Percentiles rank a stretch among this genome's conserved stretches.
Evolutionary conservation across 1,140 invertebrate species (phyloP).

Genomic region (Cotesia glomerata): DNA sequence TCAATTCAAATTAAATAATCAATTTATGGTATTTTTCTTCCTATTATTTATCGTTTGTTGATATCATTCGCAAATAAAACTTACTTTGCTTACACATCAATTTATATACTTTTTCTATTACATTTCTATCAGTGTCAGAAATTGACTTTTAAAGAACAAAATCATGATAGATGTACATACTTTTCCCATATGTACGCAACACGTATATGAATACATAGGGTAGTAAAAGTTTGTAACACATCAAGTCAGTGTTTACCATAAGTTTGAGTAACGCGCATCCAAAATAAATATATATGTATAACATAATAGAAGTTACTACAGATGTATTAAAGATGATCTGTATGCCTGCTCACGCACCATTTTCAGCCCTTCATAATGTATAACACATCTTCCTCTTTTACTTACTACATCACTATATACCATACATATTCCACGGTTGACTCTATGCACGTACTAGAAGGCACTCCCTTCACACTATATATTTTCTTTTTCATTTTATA

Average conservation of each 20-base stretch:
- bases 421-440: not conserved
- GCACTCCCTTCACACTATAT: not conserved
- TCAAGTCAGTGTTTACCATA: conserved; percentile 30
- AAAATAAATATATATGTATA: no score
- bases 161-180: no score
- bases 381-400: not conserved
- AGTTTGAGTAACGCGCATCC: not conserved
- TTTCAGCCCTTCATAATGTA: conserved; percentile 6
- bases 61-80: no score
- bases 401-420: not conserved
- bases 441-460: not conserved
- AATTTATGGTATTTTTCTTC: no score
- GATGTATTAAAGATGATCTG: conserved; percentile 41
- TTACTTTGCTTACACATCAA: no score
- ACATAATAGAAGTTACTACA: conserved; percentile 11
- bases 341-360: conserved; percentile 42
- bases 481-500: not conserved
- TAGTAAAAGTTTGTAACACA: conserved; percentile 28
- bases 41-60: no score
- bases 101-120: no score
- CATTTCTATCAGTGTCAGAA: no score
- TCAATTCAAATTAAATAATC: no score
- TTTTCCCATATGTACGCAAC: no score
- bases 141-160: no score
- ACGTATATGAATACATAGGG: no score